Evolutionary conservation across 1,140 invertebrate species (phyloP).

Genomic region (Holotrichia oblita): DNA sequence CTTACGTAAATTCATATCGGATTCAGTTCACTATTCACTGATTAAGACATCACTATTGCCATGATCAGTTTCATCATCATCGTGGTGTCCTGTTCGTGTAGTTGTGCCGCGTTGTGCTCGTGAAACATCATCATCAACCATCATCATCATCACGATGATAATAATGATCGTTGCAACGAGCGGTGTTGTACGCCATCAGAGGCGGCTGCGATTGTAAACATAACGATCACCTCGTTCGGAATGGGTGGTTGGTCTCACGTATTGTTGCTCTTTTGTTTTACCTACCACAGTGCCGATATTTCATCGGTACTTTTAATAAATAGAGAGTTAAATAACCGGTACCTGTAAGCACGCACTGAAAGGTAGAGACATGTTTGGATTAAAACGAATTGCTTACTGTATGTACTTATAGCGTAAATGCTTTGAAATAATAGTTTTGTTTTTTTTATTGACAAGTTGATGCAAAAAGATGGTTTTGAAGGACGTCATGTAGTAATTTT

Average conservation of each 20-base stretch:
- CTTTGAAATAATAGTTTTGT: too few species aligned
- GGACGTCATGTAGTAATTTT: not conserved
- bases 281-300: conserved; percentile 35
- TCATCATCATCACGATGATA: conserved; percentile 33
- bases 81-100: conserved; percentile 5
- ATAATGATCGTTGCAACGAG: conserved; percentile 28
- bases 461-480: not conserved
- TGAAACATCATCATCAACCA: conserved; percentile 33
- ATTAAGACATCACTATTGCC: conserved; percentile 28
- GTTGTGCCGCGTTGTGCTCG: not conserved
- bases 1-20: not conserved
- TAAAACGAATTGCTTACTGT: not conserved
- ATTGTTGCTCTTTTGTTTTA: conserved; percentile 32
- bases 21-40: not conserved
- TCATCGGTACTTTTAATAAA: conserved; percentile 26
- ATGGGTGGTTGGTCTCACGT: conserved; percentile 22
- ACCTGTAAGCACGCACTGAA: not conserved
- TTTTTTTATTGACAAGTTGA: not conserved
- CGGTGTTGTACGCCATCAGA: conserved; percentile 23
- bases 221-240: conserved; percentile 31
- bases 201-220: conserved; percentile 23
- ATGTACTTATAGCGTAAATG: too few species aligned
- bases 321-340: conserved; percentile 25
- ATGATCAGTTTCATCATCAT: conserved; percentile 28
- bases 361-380: conserved; percentile 1